phyloP scores from a whole-genome alignment of 2,888 invertebrate species.

The Coremacera marginata region DNA sequence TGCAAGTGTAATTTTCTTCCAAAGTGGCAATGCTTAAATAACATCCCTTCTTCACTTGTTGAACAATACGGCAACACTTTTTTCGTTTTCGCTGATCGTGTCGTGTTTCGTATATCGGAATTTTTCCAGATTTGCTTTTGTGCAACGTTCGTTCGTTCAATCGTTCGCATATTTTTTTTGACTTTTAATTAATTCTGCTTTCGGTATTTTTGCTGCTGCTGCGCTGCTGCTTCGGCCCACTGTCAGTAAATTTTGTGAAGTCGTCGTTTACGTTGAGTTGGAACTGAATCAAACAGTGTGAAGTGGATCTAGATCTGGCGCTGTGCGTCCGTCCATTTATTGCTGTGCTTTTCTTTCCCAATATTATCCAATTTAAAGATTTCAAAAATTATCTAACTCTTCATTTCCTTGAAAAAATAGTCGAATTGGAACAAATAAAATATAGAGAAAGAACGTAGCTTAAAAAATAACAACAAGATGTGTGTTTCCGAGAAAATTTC shows the following conservation, averaged over 20 bases:
- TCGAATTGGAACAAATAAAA: background rate
- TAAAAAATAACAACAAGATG: conserved; percentile 11
- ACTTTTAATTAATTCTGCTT: background rate
- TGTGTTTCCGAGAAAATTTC: conserved; percentile 17
- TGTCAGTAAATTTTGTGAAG: background rate
- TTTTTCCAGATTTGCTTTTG: conserved; percentile 10
- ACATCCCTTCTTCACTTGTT: background rate
- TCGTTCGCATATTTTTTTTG: conserved; percentile 2
- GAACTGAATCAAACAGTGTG: background rate
- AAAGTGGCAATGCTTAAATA: background rate
- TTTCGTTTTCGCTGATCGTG: background rate
- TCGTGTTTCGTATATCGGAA: background rate
- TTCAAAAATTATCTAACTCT: background rate
- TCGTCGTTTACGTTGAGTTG: background rate
- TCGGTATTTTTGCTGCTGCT: conserved; percentile 37
- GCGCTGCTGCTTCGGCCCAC: conserved; percentile 28
- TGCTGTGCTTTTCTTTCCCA: background rate
- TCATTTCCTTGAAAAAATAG: background rate
- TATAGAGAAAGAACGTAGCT: background rate
- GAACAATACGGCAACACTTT: background rate
- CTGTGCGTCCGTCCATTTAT: background rate
- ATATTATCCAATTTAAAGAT: background rate
- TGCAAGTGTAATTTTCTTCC: background rate
- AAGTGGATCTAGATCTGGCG: conserved; percentile 8
- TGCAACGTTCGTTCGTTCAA: background rate